These are phyloP conservation scores for Dione vanillae DNA, from an alignment of 2,888 invertebrate species.

Conservation along the genomic window DNA sequence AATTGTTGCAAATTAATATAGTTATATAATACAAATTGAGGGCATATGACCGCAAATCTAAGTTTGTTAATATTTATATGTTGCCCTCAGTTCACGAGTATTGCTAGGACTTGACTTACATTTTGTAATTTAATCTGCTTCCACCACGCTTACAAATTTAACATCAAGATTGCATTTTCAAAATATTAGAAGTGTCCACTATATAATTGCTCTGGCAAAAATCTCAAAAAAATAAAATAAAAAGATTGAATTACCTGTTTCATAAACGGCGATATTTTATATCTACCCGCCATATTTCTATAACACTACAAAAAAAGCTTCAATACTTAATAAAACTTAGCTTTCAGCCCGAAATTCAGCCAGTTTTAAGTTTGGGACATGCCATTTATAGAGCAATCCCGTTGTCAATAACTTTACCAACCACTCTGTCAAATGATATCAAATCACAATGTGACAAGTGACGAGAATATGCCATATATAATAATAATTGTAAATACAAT, in stretches of 20 bases:
- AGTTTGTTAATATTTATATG: too few relatives aligned
- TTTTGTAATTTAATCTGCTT: too few relatives aligned
- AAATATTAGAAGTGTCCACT: too few relatives aligned
- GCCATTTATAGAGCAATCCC: background rate
- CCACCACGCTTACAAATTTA: too few relatives aligned
- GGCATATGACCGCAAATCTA: too few relatives aligned
- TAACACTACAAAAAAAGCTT: background rate
- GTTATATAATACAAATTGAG: too few relatives aligned
- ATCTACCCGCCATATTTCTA: background rate
- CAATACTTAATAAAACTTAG: background rate
- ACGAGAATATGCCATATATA: background rate
- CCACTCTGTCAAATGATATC: background rate
- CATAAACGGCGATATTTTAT: constrained; percentile 23
- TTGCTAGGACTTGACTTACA: too few relatives aligned
- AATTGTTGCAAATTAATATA: too few relatives aligned
- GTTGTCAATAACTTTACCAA: background rate
- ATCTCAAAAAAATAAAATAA: background rate
- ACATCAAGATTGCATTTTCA: too few relatives aligned
- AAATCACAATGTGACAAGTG: background rate
- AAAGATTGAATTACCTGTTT: constrained; percentile 25
- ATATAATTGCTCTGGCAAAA: too few relatives aligned
- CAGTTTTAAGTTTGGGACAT: background rate
- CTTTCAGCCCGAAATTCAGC: background rate
- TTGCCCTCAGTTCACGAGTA: too few relatives aligned
- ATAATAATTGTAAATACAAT: constrained; percentile 5